Percentiles rank a stretch among this genome's conserved stretches.
These are phyloP conservation scores for Scatophagus argus DNA, from an alignment of 2,113 vertebrate genomes.

Conservation along the genomic window DNA sequence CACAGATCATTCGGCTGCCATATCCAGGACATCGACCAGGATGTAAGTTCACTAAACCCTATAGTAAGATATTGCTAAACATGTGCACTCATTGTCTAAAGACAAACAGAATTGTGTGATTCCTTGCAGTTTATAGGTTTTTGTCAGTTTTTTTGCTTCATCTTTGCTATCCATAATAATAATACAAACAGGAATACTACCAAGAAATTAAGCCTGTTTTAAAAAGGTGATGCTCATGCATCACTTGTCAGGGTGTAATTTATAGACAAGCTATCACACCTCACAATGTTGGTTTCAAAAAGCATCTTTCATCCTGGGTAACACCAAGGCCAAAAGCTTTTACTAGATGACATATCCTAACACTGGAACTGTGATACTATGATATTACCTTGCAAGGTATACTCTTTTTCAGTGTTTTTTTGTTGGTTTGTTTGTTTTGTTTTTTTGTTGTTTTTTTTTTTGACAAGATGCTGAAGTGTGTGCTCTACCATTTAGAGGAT, in stretches of 20 bases:
- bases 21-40: constrained; percentile 13
- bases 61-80: neutral
- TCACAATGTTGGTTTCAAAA: constrained; percentile 1
- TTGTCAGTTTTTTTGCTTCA: neutral
- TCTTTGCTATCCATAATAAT: neutral
- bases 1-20: constrained; percentile 22
- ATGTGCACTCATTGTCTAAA: neutral
- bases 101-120: neutral
- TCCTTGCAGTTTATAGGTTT: neutral
- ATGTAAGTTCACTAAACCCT: constrained; percentile 24
- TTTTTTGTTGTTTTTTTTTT: neutral
- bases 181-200: neutral
- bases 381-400: neutral
- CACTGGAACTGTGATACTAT: neutral
- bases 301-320: constrained; percentile 1
- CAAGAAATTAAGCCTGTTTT: neutral
- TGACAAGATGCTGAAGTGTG: neutral
- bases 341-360: neutral
- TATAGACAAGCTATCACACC: neutral
- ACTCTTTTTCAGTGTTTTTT: neutral
- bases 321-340: constrained; percentile 21
- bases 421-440: no score
- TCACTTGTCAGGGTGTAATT: constrained; percentile 8
- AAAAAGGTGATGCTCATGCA: constrained; percentile 21
- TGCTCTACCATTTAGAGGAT: neutral